Conservation (phyloP, 1,140 invertebrate species). For the Leptopilina clavipes region DNA sequence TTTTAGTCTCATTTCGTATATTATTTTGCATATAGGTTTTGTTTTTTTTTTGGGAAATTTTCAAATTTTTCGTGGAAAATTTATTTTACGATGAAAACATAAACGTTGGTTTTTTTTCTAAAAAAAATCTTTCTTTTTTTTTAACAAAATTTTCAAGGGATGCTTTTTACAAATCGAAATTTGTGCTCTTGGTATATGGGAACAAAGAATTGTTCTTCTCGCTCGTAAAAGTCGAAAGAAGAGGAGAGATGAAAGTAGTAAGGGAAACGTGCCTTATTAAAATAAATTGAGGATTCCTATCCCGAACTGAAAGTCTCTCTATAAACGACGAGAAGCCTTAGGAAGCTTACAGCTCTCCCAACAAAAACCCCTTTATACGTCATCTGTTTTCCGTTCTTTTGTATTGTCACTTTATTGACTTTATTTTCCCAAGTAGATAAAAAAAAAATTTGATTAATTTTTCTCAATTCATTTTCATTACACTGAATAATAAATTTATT, state of each 20-base stretch:
- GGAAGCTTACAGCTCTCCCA: not conserved
- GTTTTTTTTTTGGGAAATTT: no score
- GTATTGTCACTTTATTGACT: not conserved
- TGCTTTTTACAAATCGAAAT: not conserved
- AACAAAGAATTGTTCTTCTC: slow-evolving; percentile 7
- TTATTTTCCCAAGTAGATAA: not conserved
- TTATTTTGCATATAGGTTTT: no score
- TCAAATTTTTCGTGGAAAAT: no score
- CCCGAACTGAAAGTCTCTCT: not conserved
- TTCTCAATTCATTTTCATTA: not conserved
- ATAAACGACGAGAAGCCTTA: not conserved
- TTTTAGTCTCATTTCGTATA: no score
- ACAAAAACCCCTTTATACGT: not conserved
- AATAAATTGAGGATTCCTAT: slow-evolving; percentile 20
- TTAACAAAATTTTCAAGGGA: not conserved
- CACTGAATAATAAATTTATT: no score
- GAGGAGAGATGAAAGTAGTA: slow-evolving; percentile 22
- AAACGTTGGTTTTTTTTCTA: no score
- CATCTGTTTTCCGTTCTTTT: not conserved
- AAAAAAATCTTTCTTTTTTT: not conserved
- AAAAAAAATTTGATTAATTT: not conserved
- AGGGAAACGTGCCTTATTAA: slow-evolving; percentile 19
- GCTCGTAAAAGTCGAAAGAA: not conserved
- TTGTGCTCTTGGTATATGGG: not conserved
- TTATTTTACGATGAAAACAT: no score